Percentiles rank a stretch among this genome's conserved stretches.
These are phyloP conservation scores for Dryomyza anilis DNA, from an alignment of 2,888 invertebrate species.

Conservation along the genomic window DNA sequence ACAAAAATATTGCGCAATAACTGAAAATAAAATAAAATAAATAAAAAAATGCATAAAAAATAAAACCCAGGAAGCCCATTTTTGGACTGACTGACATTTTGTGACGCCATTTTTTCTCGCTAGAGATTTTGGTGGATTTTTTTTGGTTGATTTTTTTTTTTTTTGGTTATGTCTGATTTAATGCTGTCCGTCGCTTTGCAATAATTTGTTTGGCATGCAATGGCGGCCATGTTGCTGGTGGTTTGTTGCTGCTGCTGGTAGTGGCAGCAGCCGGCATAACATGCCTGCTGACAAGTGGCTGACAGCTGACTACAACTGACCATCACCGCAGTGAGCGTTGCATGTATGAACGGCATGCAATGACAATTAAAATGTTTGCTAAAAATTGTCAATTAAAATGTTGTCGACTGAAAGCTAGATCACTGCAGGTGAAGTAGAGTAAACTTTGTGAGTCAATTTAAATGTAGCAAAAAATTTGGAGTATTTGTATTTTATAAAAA, in stretches of 20 bases:
- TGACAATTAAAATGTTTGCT: background rate
- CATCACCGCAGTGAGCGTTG: background rate
- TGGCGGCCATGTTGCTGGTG: background rate
- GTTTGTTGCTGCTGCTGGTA: background rate
- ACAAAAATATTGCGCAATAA: background rate
- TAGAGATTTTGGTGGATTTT: background rate
- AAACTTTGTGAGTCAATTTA: too few relatives aligned
- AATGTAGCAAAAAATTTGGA: too few relatives aligned
- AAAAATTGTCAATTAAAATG: background rate
- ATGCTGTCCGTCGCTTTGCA: background rate
- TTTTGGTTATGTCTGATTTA: too few relatives aligned
- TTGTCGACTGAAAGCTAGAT: background rate
- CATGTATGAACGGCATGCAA: background rate
- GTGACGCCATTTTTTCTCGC: constrained; percentile 7
- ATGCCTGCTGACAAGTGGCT: background rate
- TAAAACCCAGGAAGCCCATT: constrained; percentile 25
- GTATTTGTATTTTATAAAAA: background rate
- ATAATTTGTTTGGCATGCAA: background rate
- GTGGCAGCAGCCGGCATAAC: too few relatives aligned
- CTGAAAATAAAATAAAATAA: background rate
- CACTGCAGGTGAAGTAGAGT: too few relatives aligned
- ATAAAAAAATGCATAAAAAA: background rate
- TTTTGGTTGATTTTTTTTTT: too few relatives aligned
- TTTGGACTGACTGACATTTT: constrained; percentile 10
- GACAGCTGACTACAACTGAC: background rate